Evolutionary conservation across 2,113 vertebrate genomes (phyloP).

Genomic region (Lagopus leucura): DNA sequence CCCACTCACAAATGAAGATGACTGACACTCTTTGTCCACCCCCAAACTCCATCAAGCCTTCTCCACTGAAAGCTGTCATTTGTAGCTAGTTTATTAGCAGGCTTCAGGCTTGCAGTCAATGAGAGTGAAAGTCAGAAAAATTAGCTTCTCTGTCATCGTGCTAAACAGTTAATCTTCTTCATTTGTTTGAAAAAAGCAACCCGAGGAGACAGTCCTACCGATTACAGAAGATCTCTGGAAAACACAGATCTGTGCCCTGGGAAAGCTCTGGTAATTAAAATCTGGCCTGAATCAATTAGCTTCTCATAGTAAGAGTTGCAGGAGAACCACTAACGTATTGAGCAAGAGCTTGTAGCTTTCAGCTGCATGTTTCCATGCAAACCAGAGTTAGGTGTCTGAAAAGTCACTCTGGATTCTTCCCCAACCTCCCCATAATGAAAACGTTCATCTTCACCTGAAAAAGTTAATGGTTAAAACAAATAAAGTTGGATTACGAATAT

Average conservation of each 20-base stretch:
- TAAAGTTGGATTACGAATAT: background rate
- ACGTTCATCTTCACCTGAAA: background rate
- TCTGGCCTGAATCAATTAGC: background rate
- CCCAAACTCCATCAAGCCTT: background rate
- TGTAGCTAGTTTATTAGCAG: background rate
- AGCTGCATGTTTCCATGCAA: background rate
- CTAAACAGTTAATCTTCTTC: background rate
- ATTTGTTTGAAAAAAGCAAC: background rate
- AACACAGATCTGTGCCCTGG: background rate
- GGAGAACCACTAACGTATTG: background rate
- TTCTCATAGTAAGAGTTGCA: background rate
- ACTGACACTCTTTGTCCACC: background rate
- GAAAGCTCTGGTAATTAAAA: background rate
- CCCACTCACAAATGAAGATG: accelerated
- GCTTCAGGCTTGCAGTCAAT: background rate
- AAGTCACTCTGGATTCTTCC: background rate
- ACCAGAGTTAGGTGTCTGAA: background rate
- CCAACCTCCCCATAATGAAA: background rate
- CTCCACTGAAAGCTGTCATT: background rate
- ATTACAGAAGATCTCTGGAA: background rate
- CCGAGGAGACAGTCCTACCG: background rate
- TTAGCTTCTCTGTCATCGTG: background rate
- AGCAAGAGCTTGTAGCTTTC: background rate
- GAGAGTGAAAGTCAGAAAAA: background rate
- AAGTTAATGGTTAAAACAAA: background rate